These are phyloP conservation scores for Centruroides sculpturatus DNA, from an alignment of 1,140 invertebrate species.

Conservation along the genomic window DNA sequence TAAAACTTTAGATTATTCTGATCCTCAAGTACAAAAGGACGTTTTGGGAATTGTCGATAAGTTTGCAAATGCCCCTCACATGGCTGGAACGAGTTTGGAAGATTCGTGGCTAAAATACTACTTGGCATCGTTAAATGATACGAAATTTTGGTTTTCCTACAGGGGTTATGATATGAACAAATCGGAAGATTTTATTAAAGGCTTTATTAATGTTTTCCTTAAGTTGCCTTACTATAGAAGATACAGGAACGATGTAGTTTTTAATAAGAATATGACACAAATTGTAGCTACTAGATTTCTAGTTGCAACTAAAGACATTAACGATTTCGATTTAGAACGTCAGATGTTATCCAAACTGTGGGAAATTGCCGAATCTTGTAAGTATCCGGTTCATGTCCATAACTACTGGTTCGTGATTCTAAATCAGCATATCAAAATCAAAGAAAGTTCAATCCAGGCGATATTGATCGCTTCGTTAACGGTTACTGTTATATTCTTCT, in stretches of 20 bases:
- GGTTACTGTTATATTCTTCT: constrained; percentile 88
- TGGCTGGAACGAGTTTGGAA: constrained; percentile 50
- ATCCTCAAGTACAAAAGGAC: constrained; percentile 54
- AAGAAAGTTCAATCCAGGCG: constrained; percentile 57
- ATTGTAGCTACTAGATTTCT: constrained; percentile 72
- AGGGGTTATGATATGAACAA: constrained; percentile 55
- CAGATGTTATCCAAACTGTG: constrained; percentile 71
- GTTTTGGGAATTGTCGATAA: constrained; percentile 61
- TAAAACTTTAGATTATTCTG: constrained; percentile 69
- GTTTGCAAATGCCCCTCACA: constrained; percentile 65
- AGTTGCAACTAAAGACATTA: constrained; percentile 76
- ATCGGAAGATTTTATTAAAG: constrained; percentile 55
- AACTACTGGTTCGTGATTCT: constrained; percentile 59
- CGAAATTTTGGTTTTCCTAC: constrained; percentile 42
- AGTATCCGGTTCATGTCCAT: constrained; percentile 44
- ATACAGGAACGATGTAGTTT: constrained; percentile 67
- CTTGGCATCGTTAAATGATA: constrained; percentile 54
- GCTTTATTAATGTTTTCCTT: constrained; percentile 45
- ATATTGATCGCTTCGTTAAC: constrained; percentile 77
- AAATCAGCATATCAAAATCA: constrained; percentile 59
- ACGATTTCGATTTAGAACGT: constrained; percentile 74
- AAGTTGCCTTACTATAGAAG: constrained; percentile 32
- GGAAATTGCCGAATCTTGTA: constrained; percentile 55
- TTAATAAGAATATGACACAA: constrained; percentile 52
- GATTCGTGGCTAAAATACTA: constrained; percentile 83